phyloP scores from a whole-genome alignment of 2,888 invertebrate genomes.

The Esperia sulphurella region DNA sequence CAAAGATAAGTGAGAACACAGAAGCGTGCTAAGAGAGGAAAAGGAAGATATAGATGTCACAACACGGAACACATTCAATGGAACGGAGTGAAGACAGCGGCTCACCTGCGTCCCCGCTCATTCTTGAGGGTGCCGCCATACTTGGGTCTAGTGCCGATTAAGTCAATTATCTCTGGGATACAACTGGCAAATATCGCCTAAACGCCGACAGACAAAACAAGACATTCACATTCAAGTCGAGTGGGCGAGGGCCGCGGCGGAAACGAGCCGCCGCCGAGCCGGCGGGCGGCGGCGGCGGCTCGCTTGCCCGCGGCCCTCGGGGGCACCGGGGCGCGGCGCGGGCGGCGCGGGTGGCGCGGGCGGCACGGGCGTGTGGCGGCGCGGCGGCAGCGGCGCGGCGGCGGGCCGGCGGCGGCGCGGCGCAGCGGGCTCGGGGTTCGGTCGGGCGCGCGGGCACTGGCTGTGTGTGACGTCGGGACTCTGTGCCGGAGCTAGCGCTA shows the following conservation, averaged over 20 bases:
- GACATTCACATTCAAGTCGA: constrained; percentile 77
- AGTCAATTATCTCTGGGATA: constrained; percentile 99
- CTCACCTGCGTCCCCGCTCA: constrained; percentile 99
- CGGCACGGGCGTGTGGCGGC: constrained; percentile 20
- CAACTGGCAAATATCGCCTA: constrained; percentile 99
- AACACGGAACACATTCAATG: constrained; percentile 81
- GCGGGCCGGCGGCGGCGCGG: constrained; percentile 17
- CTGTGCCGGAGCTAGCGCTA: constrained; percentile 80
- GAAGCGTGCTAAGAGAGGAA: constrained; percentile 81
- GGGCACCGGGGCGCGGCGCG: constrained; percentile 16
- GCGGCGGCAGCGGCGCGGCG: constrained; percentile 29
- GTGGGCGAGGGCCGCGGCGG: constrained; percentile 38
- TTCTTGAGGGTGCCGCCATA: constrained; percentile 99
- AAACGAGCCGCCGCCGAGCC: constrained; percentile 37
- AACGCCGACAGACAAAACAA: constrained; percentile 82
- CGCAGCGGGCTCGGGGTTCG: constrained; percentile 12
- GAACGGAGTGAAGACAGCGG: constrained; percentile 81
- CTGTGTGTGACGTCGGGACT: constrained; percentile 79
- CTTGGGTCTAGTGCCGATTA: constrained; percentile 99
- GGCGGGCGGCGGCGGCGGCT: constrained; percentile 29
- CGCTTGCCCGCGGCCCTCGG: constrained; percentile 25
- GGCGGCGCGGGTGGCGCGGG: constrained; percentile 20
- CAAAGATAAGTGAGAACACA: constrained; percentile 79
- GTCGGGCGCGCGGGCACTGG: constrained; percentile 42
- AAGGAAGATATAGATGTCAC: constrained; percentile 77